Evolutionary conservation across 2,797 vertebrate species (phyloP).

Genomic region (Sebastes oblongus): DNA sequence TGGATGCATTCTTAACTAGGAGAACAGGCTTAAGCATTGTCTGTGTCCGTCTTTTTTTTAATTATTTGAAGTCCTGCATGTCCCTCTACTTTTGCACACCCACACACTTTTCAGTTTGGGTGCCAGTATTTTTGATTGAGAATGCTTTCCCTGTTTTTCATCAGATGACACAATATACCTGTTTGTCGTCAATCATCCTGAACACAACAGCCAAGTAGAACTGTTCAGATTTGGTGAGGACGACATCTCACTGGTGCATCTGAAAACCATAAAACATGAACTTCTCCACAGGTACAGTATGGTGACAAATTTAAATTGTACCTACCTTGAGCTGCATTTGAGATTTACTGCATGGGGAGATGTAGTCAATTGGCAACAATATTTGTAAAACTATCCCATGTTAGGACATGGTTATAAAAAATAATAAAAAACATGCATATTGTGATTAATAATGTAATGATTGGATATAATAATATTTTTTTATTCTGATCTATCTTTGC

Average conservation of each 20-base stretch:
- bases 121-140: neutral
- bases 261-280: conserved; percentile 90
- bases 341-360: neutral
- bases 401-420: neutral
- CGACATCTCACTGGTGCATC: conserved; percentile 82
- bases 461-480: neutral
- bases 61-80: neutral
- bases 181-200: conserved; percentile 92
- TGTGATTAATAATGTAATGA: neutral
- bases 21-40: neutral
- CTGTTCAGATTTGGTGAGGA: conserved; percentile 89
- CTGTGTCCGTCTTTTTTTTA: neutral
- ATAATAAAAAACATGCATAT: neutral
- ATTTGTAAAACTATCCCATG: neutral
- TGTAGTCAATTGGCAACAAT: neutral
- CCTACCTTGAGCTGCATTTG: neutral
- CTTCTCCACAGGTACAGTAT: conserved; percentile 86
- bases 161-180: conserved; percentile 87
- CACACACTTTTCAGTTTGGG: neutral
- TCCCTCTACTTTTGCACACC: neutral
- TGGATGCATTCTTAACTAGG: neutral
- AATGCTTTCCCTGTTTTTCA: neutral
- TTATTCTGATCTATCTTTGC: conserved; percentile 8
- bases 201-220: conserved; percentile 87
- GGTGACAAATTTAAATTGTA: neutral